Evolutionary conservation across 2,113 vertebrate genomes (phyloP).

Genomic region (Dasyurus viverrinus): DNA sequence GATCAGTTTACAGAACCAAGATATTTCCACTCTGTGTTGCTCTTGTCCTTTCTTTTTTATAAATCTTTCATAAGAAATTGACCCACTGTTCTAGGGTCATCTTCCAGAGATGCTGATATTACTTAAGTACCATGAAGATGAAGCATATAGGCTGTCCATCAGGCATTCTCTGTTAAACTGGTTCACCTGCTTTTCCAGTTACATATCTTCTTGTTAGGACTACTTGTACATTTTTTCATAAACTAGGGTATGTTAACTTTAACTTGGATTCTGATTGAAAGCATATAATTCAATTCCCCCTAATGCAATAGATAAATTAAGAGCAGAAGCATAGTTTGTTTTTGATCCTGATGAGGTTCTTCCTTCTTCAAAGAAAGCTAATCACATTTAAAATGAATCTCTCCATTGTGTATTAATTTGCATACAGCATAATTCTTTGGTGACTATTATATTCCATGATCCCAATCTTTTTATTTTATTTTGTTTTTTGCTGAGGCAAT

Average conservation of each 20-base stretch:
- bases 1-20: too few relatives aligned
- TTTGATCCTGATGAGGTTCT: constrained; percentile 1
- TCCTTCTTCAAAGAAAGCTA: not conserved
- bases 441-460: not conserved
- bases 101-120: not conserved
- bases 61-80: not conserved
- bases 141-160: not conserved
- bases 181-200: not conserved
- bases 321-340: constrained; percentile 16
- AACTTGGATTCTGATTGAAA: constrained; percentile 42
- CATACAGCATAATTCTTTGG: not conserved
- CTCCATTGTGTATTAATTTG: not conserved
- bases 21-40: too few relatives aligned
- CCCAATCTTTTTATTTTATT: not conserved
- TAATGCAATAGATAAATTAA: constrained; percentile 45
- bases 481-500: too few relatives aligned
- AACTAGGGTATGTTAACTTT: constrained; percentile 30
- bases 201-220: not conserved
- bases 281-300: constrained; percentile 39
- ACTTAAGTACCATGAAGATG: not conserved
- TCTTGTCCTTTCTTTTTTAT: not conserved
- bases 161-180: not conserved
- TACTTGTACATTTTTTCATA: not conserved
- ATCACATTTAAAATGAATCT: not conserved
- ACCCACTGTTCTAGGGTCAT: not conserved